A percentile compares a stretch with the other conserved stretches of the same genome.
These are phyloP conservation scores for Raja brachyura DNA, from an alignment of 2,113 vertebrate species.

Conservation along the genomic window DNA sequence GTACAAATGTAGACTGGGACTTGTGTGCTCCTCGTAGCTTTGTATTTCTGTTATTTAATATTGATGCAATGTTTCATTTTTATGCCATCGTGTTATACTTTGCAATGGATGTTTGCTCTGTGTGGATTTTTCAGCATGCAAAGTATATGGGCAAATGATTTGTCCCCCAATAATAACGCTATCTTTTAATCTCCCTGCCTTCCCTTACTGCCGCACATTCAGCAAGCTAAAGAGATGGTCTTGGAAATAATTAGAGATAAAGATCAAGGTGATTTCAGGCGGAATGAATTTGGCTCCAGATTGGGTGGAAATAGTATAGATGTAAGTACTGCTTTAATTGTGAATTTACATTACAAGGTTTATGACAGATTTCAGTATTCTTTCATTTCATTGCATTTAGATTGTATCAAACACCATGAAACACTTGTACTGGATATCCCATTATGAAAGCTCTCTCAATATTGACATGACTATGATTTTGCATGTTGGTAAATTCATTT, in stretches of 20 bases:
- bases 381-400: neutral
- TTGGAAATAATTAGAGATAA: conserved; percentile 94
- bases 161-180: neutral
- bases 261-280: conserved; percentile 88
- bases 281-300: conserved; percentile 81
- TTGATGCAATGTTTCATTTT: neutral
- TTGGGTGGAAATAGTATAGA: conserved; percentile 86
- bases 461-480: neutral
- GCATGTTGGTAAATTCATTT: neutral
- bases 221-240: conserved; percentile 98
- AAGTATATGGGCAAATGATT: neutral
- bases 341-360: conserved; percentile 8
- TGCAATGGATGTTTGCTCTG: neutral
- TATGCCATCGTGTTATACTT: neutral
- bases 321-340: conserved; percentile 57
- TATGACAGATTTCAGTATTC: conserved; percentile 39
- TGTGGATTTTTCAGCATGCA: neutral
- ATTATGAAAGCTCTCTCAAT: neutral
- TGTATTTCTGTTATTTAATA: neutral
- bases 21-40: neutral
- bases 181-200: neutral
- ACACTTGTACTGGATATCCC: neutral
- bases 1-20: too few species aligned
- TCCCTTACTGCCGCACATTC: conserved; percentile 31
- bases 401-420: neutral